Percentiles rank a stretch among this genome's conserved stretches.
Conservation (phyloP, 2,113 vertebrate species). For the Engraulis encrasicolus region DNA sequence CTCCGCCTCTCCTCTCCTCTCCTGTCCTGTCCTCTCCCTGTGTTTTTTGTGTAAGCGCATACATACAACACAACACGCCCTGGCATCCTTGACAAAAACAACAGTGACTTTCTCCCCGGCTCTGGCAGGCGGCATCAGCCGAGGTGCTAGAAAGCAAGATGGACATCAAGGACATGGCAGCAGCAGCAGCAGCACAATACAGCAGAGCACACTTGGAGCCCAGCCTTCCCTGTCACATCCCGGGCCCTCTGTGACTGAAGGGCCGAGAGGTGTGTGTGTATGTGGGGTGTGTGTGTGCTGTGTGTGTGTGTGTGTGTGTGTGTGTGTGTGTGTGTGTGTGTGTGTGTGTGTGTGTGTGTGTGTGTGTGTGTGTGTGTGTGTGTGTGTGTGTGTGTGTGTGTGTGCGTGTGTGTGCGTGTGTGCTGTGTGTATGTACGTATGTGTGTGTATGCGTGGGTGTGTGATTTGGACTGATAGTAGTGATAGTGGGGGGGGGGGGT, state of each 20-base stretch:
- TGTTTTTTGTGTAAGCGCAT: neutral
- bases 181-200: too few relatives aligned
- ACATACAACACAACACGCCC: conserved; percentile 5
- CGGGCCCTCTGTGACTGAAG: conserved; percentile 44
- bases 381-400: conserved; percentile 46
- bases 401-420: neutral
- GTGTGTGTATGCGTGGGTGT: too few relatives aligned
- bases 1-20: neutral
- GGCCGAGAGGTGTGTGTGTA: conserved; percentile 54
- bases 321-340: conserved; percentile 13
- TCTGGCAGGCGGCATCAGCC: neutral
- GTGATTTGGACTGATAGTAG: too few relatives aligned
- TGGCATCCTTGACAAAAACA: conserved; percentile 15
- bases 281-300: conserved; percentile 25
- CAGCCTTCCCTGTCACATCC: neutral
- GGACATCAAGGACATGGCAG: conserved; percentile 14
- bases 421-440: neutral
- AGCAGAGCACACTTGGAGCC: conserved; percentile 55
- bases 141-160: conserved; percentile 1
- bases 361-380: too few relatives aligned
- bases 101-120: neutral
- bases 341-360: neutral
- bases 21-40: neutral
- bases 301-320: conserved; percentile 48
- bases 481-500: conserved; percentile 16